Percentiles rank a stretch among this genome's conserved stretches.
phyloP scores from a whole-genome alignment of 2,797 vertebrate genomes.

The Semotilus atromaculatus region DNA sequence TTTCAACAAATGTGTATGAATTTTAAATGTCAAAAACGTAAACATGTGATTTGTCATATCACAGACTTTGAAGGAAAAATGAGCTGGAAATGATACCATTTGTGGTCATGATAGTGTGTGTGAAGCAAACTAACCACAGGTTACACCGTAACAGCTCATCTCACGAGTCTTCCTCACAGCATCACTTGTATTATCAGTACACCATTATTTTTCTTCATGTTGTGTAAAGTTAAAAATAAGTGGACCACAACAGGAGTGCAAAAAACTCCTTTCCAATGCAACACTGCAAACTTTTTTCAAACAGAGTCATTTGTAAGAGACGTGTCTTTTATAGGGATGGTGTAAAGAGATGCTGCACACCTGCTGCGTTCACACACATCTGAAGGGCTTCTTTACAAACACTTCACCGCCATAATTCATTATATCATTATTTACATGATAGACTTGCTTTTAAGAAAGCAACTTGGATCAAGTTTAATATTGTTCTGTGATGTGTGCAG shows the following conservation, averaged over 20 bases:
- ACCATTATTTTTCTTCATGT: neutral
- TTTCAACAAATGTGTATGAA: neutral
- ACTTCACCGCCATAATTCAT: neutral
- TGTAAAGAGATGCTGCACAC: neutral
- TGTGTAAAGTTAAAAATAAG: conserved; percentile 7
- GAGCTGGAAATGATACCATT: neutral
- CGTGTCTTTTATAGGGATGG: neutral
- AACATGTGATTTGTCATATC: neutral
- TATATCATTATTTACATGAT: neutral
- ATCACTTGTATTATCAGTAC: neutral
- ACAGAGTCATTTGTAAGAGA: neutral
- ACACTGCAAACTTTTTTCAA: neutral
- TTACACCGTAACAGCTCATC: too few species aligned
- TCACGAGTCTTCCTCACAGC: neutral
- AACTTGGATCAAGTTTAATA: neutral
- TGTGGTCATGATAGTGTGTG: neutral
- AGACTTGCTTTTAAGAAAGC: neutral
- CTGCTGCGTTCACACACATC: neutral
- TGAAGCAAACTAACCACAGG: neutral
- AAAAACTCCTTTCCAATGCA: neutral
- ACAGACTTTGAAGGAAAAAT: neutral
- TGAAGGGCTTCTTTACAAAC: neutral
- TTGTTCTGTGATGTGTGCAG: neutral
- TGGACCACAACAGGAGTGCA: neutral
- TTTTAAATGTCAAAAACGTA: neutral